phyloP scores from a whole-genome alignment of 2,797 vertebrate species.

The Muraenolepis orangiensis region DNA sequence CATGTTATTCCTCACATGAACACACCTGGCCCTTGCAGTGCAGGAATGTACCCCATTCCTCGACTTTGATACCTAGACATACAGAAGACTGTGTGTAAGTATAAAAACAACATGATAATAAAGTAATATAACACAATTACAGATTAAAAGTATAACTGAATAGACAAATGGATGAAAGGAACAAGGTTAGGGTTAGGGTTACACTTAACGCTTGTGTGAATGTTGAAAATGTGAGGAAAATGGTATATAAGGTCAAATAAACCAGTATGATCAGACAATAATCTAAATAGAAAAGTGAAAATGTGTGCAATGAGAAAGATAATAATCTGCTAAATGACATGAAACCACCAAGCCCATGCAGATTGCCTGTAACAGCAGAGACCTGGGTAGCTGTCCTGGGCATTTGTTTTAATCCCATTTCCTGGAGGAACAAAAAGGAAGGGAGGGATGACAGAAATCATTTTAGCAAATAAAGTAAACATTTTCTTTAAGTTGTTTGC shows the following conservation, averaged over 20 bases:
- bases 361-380: conserved; percentile 51
- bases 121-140: not conserved
- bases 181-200: too few species aligned
- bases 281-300: conserved; percentile 7
- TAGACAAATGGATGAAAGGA: not conserved
- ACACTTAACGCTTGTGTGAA: not conserved
- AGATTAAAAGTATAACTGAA: conserved; percentile 14
- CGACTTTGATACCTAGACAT: conserved; percentile 72
- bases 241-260: not conserved
- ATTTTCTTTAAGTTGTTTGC: not conserved
- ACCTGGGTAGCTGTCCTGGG: conserved; percentile 75
- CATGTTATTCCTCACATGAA: conserved; percentile 14
- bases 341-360: conserved; percentile 42
- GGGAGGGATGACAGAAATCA: conserved; percentile 38
- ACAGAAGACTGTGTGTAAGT: conserved; percentile 17
- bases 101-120: not conserved
- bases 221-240: not conserved
- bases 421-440: conserved; percentile 64
- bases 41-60: conserved; percentile 83
- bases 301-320: not conserved
- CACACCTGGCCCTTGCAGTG: conserved; percentile 81
- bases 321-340: conserved; percentile 12
- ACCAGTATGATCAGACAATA: not conserved
- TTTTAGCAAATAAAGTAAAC: conserved; percentile 49
- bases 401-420: conserved; percentile 67